Conservation (phyloP, 1,140 invertebrate genomes). For the Plectrocnemia conspersa region DNA sequence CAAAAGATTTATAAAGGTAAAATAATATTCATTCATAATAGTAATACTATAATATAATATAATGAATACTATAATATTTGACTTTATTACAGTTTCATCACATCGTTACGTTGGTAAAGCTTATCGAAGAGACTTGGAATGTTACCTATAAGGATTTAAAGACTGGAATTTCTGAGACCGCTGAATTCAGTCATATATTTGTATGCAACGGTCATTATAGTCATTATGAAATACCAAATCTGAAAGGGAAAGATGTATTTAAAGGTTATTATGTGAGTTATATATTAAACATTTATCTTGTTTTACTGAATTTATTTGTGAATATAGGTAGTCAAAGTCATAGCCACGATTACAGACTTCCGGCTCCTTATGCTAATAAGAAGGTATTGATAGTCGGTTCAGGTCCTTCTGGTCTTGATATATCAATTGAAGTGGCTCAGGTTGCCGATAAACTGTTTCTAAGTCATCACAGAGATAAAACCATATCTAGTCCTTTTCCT, state of each 20-base stretch:
- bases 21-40: background rate
- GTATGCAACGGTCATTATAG: constrained; percentile 79
- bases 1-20: constrained; percentile 62
- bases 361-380: constrained; percentile 60
- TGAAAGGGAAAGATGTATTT: constrained; percentile 61
- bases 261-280: constrained; percentile 54
- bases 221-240: constrained; percentile 52
- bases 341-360: constrained; percentile 78
- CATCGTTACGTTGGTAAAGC: constrained; percentile 54
- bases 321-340: constrained; percentile 57
- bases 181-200: constrained; percentile 68
- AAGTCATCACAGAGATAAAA: constrained; percentile 57
- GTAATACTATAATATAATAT: background rate
- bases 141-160: constrained; percentile 44
- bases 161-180: constrained; percentile 42
- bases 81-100: constrained; percentile 45
- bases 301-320: background rate
- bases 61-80: background rate
- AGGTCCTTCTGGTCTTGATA: constrained; percentile 79
- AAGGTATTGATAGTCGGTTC: constrained; percentile 78
- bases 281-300: background rate
- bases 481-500: constrained; percentile 55
- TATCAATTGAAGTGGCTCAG: constrained; percentile 68
- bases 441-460: constrained; percentile 62
- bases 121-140: constrained; percentile 54